Evolutionary conservation across 2,797 vertebrate species (phyloP).

Genomic region (Ambastaia sidthimunki): DNA sequence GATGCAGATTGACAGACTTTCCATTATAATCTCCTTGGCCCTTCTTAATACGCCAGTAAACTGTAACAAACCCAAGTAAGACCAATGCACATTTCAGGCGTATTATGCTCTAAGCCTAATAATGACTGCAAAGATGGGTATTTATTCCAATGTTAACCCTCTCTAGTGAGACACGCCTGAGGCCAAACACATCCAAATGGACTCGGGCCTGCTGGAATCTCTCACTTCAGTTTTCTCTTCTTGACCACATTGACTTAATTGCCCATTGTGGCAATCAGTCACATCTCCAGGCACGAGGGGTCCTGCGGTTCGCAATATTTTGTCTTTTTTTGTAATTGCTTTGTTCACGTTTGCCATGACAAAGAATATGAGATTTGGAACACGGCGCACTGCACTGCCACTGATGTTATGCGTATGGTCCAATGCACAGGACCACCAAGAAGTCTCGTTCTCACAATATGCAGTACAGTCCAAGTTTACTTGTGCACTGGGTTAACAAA

Average conservation of each 20-base stretch:
- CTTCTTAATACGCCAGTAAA: conserved; percentile 83
- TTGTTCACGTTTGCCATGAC: conserved; percentile 45
- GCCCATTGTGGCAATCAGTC: conserved; percentile 81
- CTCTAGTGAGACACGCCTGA: conserved; percentile 82
- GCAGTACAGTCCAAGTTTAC: conserved; percentile 6
- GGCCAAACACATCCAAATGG: conserved; percentile 81
- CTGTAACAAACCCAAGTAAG: conserved; percentile 81
- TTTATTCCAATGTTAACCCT: conserved; percentile 87
- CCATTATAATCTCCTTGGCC: conserved; percentile 79
- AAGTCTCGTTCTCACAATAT: conserved; percentile 3
- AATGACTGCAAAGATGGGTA: conserved; percentile 86
- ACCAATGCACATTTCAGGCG: conserved; percentile 77
- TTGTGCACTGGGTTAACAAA: conserved; percentile 11
- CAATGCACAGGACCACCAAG: conserved; percentile 17
- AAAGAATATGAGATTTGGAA: conserved; percentile 27
- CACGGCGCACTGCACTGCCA: background rate
- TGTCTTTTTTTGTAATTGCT: conserved; percentile 48
- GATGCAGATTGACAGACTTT: conserved; percentile 61
- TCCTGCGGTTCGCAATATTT: conserved; percentile 62
- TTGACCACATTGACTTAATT: conserved; percentile 83
- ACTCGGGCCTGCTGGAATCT: conserved; percentile 74
- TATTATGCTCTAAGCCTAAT: conserved; percentile 86
- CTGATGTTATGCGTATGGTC: conserved; percentile 9
- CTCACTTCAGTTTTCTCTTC: conserved; percentile 60
- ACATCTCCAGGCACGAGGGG: conserved; percentile 73